Evolutionary conservation across 30 jellyfish, hydroid and myxozoan genomes (phyloP), one percentile per base, ranked within the genome.

Genomic region (Aurelia aurita complex sp. Pacific): DNA sequence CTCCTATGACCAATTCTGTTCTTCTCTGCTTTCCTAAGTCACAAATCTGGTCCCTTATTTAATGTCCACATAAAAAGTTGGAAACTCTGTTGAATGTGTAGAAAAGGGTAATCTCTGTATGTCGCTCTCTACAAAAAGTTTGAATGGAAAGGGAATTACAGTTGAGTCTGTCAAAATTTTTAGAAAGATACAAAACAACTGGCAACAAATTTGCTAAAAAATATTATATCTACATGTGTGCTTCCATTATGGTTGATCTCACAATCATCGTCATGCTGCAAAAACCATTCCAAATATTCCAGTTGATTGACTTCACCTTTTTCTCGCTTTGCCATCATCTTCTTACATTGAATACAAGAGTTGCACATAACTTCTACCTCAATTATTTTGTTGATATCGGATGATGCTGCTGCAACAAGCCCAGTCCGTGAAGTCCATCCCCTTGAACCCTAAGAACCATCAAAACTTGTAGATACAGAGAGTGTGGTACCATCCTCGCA

Each of bases 391-490:
- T 71, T 23, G 13, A 71, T 74, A 8, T 54, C 72, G 10, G 32
- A 64, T 6, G 73, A 10, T 3, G 62, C 62, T 34, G 85, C 85
- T 11, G 85, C 85, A 23, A 52, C 73, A 15, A 74, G 35, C 13
- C 85, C 85, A 38, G 29, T 23, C 32, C 67, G 57, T 11, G 77
- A 60, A 15, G 57, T n/a, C 85, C 85, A 74, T 2, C 85, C 85
- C 73, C 70, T 38, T 38, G 51, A 7, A 12, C 52, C 62, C 85
- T 79, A 74, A 14, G 85, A 43, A 11, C 85, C 32, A 11, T 43
- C 85, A 74, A 74, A 74, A 52, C 85, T 74, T 36, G 67, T 34
- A 16, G 70, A 43, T 17, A 64, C 85, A 43, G 35, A 34, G 19
- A 74, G 54, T 12, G 32, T 4, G 1, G 14, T 12, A 23, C 29